Conservation (phyloP, 2,888 invertebrate species). For the Harpalus rufipes region DNA sequence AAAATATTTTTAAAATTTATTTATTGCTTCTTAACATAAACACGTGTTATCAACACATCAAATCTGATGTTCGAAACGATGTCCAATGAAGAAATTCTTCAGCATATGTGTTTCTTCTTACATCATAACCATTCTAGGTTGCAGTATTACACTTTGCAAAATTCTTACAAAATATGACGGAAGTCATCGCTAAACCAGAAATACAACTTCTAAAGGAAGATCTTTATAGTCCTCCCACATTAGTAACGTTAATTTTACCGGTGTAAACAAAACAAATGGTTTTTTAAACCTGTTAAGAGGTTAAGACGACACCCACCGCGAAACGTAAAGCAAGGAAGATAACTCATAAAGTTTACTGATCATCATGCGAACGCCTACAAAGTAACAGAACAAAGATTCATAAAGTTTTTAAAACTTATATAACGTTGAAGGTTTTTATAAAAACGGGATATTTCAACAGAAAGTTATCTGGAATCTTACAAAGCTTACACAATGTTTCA, state of each 20-base stretch:
- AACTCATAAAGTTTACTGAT: constrained; percentile 34
- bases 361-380: constrained; percentile 14
- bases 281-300: constrained; percentile 12
- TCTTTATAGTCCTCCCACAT: constrained; percentile 40
- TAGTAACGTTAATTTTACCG: constrained; percentile 55
- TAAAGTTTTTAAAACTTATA: constrained; percentile 22
- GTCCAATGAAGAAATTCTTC: not conserved
- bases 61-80: not conserved
- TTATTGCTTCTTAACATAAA: not conserved
- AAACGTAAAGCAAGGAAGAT: constrained; percentile 12
- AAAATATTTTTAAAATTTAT: too few species aligned
- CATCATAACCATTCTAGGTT: not conserved
- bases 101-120: not conserved
- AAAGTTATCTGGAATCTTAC: constrained; percentile 23
- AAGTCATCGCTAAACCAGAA: constrained; percentile 29
- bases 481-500: constrained; percentile 13
- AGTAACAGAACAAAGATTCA: constrained; percentile 32
- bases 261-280: constrained; percentile 42
- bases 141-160: constrained; percentile 17
- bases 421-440: constrained; percentile 7
- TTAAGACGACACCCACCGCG: constrained; percentile 22
- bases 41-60: not conserved
- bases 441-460: constrained; percentile 20
- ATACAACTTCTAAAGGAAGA: constrained; percentile 6
- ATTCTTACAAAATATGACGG: constrained; percentile 19